These are phyloP conservation scores for Plagiodera versicolora DNA, from an alignment of 2,888 invertebrate species.

Conservation along the genomic window DNA sequence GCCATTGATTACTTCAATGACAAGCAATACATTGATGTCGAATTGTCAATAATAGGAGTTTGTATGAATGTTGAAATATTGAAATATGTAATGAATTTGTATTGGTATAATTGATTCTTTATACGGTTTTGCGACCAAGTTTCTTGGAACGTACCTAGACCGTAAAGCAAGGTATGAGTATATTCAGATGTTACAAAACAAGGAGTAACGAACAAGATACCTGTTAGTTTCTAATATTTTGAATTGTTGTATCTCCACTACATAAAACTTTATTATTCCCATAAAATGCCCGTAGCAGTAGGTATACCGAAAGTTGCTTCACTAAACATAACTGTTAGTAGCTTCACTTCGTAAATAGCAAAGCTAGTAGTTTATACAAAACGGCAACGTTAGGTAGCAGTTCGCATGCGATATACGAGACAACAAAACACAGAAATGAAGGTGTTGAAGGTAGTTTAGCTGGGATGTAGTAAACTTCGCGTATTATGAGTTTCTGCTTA, in stretches of 20 bases:
- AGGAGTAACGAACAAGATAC: no score
- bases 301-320: background rate
- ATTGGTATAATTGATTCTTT: no score
- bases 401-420: slow-evolving; percentile 3
- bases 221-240: no score
- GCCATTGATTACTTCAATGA: no score
- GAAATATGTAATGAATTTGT: no score
- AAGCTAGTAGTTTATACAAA: background rate
- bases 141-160: no score
- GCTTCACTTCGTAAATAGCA: background rate
- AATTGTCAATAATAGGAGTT: no score
- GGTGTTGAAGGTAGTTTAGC: slow-evolving; percentile 9
- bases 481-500: background rate
- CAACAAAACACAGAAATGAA: slow-evolving; percentile 10
- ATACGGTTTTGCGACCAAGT: no score
- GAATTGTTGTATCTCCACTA: background rate
- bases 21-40: no score
- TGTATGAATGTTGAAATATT: no score
- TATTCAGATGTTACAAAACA: no score
- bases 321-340: background rate
- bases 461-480: background rate
- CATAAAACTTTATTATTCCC: background rate
- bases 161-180: no score
- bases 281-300: background rate
- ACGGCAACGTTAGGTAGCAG: slow-evolving; percentile 9